Conservation (phyloP, 2,113 vertebrate genomes). For the Charina bottae region DNA sequence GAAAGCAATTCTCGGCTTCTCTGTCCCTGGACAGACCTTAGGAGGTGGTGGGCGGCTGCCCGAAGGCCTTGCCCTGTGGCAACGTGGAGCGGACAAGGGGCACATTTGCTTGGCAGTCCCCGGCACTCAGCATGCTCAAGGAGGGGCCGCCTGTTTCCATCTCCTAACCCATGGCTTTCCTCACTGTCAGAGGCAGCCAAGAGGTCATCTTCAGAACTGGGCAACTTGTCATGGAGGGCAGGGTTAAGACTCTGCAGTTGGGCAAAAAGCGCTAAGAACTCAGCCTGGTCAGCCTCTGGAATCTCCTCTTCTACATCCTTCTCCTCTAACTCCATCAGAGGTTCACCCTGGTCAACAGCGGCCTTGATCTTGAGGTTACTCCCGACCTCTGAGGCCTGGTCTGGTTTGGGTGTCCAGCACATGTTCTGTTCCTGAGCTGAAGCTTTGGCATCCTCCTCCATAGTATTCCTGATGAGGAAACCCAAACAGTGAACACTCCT, state of each 20-base stretch:
- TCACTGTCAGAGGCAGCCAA: neutral
- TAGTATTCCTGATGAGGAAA: neutral
- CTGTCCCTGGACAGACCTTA: neutral
- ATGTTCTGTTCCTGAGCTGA: neutral
- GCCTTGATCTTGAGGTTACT: fast-evolving
- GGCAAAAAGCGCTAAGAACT: constrained; percentile 77
- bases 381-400: fast-evolving
- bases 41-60: neutral
- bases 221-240: constrained; percentile 34
- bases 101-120: constrained; percentile 12
- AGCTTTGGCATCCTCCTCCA: neutral
- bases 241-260: constrained; percentile 75
- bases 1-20: constrained; percentile 74
- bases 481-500: neutral
- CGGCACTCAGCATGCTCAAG: fast-evolving
- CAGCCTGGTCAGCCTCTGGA: constrained; percentile 72
- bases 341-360: constrained; percentile 52
- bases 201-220: neutral
- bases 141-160: neutral
- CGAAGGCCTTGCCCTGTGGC: constrained; percentile 69
- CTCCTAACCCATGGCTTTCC: neutral
- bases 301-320: neutral
- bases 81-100: constrained; percentile 72
- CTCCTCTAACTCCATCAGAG: constrained; percentile 22
- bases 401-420: neutral